Percentiles rank a stretch among this genome's conserved stretches.
phyloP scores from a whole-genome alignment of 2,797 vertebrate genomes.

The Silurus aristotelis region DNA sequence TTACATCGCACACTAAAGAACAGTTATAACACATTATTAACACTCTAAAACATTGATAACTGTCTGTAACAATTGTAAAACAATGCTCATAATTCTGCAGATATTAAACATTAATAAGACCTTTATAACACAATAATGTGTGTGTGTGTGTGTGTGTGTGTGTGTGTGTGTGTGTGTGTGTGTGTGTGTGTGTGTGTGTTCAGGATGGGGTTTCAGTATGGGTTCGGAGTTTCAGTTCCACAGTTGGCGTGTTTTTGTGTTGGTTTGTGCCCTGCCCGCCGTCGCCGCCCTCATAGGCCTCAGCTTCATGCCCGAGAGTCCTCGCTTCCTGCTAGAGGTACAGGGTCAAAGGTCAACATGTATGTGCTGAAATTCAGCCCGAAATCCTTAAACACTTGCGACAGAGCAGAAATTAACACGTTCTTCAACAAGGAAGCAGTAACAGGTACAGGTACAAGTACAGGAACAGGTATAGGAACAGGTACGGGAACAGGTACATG shows the following conservation, averaged over 20 bases:
- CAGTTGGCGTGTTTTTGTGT: conserved; percentile 93
- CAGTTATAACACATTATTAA: neutral
- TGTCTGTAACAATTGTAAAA: neutral
- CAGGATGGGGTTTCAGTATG: conserved; percentile 98
- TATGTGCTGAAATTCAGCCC: neutral
- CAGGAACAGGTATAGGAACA: neutral
- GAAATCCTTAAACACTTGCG: no score
- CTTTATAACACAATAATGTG: no score
- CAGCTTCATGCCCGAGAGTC: conserved; percentile 95
- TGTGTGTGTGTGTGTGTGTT: conserved; percentile 29
- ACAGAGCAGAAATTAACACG: neutral
- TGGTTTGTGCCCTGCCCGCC: conserved; percentile 88
- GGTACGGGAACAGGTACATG: no score
- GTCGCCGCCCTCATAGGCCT: conserved; percentile 85
- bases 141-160: neutral
- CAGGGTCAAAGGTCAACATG: conserved; percentile 43
- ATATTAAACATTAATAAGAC: no score
- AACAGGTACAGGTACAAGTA: no score
- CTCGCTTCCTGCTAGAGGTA: conserved; percentile 94
- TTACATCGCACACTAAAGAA: neutral
- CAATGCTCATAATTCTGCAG: no score
- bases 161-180: no score
- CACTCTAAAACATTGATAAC: neutral
- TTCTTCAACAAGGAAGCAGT: neutral
- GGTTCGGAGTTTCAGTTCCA: conserved; percentile 92